Evolutionary conservation across 2,113 vertebrate genomes (phyloP).

Genomic region (Caranx ignobilis): DNA sequence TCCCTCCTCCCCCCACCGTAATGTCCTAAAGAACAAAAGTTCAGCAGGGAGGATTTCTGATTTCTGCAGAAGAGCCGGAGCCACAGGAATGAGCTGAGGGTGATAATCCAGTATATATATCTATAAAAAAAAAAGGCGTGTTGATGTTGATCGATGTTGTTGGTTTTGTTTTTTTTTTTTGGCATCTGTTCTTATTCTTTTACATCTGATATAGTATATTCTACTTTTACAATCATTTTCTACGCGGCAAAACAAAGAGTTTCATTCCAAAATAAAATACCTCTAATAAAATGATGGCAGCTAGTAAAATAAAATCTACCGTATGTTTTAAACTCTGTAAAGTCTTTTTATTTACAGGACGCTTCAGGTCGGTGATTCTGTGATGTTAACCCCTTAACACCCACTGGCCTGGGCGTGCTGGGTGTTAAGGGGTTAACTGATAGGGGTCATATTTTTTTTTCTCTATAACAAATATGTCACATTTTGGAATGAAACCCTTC

Average conservation of each 20-base stretch:
- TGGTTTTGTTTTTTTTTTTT: constrained; percentile 28
- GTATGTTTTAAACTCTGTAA: constrained; percentile 20
- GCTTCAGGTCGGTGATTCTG: constrained; percentile 19
- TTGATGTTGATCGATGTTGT: neutral
- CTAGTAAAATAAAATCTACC: constrained; percentile 72
- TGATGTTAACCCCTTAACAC: constrained; percentile 36
- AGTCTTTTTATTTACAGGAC: constrained; percentile 65
- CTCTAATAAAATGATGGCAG: constrained; percentile 57
- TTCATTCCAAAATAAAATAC: constrained; percentile 76
- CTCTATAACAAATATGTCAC: constrained; percentile 44
- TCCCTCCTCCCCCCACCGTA: constrained; percentile 17
- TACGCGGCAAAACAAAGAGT: constrained; percentile 71
- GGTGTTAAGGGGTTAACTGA: no score
- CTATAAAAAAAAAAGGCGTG: constrained; percentile 67
- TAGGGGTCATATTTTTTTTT: constrained; percentile 6
- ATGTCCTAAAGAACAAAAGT: constrained; percentile 54
- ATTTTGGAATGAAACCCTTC: constrained; percentile 80
- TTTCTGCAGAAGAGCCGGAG: constrained; percentile 61
- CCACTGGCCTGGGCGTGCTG: no score
- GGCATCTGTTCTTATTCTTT: constrained; percentile 75
- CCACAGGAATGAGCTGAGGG: constrained; percentile 52
- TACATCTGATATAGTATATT: constrained; percentile 60
- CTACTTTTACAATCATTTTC: constrained; percentile 80
- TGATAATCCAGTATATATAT: constrained; percentile 50
- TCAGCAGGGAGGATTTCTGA: constrained; percentile 59